phyloP scores from a whole-genome alignment of 2,888 invertebrate species.

The Lasiommata megera region DNA sequence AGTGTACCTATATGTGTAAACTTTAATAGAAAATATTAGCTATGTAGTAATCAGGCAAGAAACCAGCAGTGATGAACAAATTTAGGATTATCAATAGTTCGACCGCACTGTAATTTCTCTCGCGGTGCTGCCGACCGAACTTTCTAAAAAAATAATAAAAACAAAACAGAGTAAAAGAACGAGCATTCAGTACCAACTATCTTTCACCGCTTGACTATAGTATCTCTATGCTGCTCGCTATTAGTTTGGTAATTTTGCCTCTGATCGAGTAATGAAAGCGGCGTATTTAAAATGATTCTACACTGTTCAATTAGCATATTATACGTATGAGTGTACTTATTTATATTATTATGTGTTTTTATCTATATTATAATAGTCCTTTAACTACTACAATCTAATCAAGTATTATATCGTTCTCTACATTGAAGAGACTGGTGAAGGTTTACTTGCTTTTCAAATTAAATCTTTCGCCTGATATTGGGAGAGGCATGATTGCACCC shows the following conservation, averaged over 20 bases:
- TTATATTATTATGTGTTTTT: neutral
- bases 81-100: constrained; percentile 63
- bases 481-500: constrained; percentile 70
- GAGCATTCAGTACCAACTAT: constrained; percentile 69
- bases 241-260: constrained; percentile 41
- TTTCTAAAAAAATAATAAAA: constrained; percentile 77
- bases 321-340: neutral
- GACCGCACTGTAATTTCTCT: constrained; percentile 72
- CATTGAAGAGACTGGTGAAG: constrained; percentile 45
- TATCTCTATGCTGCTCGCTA: constrained; percentile 43
- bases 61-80: constrained; percentile 64
- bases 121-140: constrained; percentile 71
- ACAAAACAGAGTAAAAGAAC: constrained; percentile 72
- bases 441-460: constrained; percentile 66
- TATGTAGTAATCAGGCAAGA: constrained; percentile 52
- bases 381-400: constrained; percentile 2
- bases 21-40: neutral
- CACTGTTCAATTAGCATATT: neutral
- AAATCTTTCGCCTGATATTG: constrained; percentile 66
- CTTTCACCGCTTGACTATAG: constrained; percentile 75
- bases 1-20: neutral
- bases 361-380: constrained; percentile 4
- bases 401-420: constrained; percentile 13
- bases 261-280: constrained; percentile 35
- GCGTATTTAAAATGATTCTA: neutral